phyloP scores from a whole-genome alignment of 2,797 vertebrate species.

The Rhabdomys pumilio region DNA sequence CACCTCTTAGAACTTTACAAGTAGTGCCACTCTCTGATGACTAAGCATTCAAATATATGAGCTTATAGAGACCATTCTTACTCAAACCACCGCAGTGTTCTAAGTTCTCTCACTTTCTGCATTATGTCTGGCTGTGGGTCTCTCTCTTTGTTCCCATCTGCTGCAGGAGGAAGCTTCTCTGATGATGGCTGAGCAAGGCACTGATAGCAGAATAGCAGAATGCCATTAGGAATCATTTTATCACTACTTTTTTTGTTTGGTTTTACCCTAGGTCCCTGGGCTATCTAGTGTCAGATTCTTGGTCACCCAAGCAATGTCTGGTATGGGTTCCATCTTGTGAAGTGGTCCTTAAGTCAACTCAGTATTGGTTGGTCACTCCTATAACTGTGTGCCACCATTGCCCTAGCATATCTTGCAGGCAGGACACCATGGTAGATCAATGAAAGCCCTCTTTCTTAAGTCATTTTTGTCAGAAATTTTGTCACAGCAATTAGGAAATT shows the following conservation, averaged over 20 bases:
- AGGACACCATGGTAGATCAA: neutral
- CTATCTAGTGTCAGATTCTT: neutral
- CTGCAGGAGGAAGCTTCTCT: neutral
- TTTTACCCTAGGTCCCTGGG: neutral
- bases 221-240: neutral
- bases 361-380: neutral
- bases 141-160: neutral
- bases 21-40: neutral
- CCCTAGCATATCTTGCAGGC: neutral
- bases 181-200: neutral
- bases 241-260: neutral
- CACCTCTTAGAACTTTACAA: neutral
- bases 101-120: neutral
- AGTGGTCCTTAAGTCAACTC: neutral
- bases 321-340: neutral
- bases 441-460: neutral
- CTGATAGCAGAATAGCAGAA: neutral
- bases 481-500: neutral
- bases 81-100: neutral
- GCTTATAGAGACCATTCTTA: neutral
- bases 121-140: neutral
- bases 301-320: neutral
- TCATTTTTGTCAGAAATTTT: neutral
- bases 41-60: neutral
- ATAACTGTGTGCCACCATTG: neutral